These are phyloP conservation scores for Drosophila arizonae DNA, from an alignment of 1,140 invertebrate species.

Conservation along the genomic window DNA sequence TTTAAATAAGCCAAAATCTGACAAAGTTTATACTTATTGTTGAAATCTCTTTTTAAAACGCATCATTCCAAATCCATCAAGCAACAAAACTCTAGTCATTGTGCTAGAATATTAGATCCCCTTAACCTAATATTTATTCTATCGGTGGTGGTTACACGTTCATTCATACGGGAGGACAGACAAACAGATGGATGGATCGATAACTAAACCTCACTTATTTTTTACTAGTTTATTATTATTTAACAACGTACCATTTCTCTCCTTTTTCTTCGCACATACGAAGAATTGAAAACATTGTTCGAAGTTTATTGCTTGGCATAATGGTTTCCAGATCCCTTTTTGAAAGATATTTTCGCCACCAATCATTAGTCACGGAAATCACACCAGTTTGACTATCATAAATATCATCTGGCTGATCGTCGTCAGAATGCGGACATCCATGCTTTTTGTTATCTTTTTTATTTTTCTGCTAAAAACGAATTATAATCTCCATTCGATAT, in stretches of 20 bases:
- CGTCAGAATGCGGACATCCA: constrained; percentile 78
- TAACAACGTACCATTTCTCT: constrained; percentile 88
- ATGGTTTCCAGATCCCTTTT: constrained; percentile 85
- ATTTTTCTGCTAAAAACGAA: constrained; percentile 56
- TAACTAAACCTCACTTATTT: too few species aligned
- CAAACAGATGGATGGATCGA: too few species aligned
- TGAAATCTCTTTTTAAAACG: too few species aligned
- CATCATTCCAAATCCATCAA: too few species aligned
- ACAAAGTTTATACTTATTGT: too few species aligned
- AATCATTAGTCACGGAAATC: constrained; percentile 84
- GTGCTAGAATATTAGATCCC: too few species aligned
- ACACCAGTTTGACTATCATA: constrained; percentile 76
- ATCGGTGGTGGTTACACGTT: too few species aligned
- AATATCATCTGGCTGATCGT: constrained; percentile 84
- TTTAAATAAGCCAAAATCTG: too few species aligned
- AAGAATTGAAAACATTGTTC: constrained; percentile 89
- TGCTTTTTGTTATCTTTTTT: constrained; percentile 54
- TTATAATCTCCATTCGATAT: not conserved
- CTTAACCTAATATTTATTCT: too few species aligned
- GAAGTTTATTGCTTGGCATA: constrained; percentile 89
- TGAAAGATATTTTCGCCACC: constrained; percentile 84
- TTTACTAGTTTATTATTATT: too few species aligned
- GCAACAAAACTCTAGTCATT: too few species aligned
- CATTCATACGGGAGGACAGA: too few species aligned
- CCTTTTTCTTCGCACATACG: constrained; percentile 90